Base-by-base conservation (phyloP, 2,888 invertebrate species). In the Lasioglossum zephyrum region DNA sequence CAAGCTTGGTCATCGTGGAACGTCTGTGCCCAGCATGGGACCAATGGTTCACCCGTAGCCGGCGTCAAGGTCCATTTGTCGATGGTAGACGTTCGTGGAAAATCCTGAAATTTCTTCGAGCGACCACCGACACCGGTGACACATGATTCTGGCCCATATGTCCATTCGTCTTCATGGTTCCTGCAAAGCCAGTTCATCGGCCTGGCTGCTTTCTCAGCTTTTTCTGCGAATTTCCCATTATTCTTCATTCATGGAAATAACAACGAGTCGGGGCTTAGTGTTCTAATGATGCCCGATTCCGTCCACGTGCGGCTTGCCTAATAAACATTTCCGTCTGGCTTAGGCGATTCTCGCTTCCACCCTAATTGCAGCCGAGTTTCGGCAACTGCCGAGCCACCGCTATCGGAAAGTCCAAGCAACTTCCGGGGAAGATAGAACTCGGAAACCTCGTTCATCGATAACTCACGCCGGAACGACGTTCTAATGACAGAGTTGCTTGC, bases 151-250 rank as follows among this genome's bases (percentile, higher is more conserved):
- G 31, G 60, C 36, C 39, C 53, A 22, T 60, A 57, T 9, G 47
- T 39, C 77, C 82, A 86, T 87, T 79, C 82, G 77, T 89, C 89
- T 89, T 87, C 86, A 84, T 89, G 83, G 83, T 86, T 89, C 85
- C 80, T 22, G 44, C 82, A 75, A 41, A 73, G 70, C 82, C 60
- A 31, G 49, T 79, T 66, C 73, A 63, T 82, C 70, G 70, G 53
- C 53, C 41, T 77, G 81, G 73, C 22, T 60, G 77, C 80, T 36
- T 73, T 70, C 53, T 39, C 76, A 44, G 36, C 60, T 69, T 69
- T 57, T 70, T 82, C 78, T 73, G 49, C 3, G 18, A 18, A 39
- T 66, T 60, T 66, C 41, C 79, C 79, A 81, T 87, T 88, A 75
- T 82, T 87, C 82, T 76, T 79, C 82, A 80, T 82, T 82, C 78